Conservation (phyloP, 2,888 invertebrate species). For the Punctoribates punctum region DNA sequence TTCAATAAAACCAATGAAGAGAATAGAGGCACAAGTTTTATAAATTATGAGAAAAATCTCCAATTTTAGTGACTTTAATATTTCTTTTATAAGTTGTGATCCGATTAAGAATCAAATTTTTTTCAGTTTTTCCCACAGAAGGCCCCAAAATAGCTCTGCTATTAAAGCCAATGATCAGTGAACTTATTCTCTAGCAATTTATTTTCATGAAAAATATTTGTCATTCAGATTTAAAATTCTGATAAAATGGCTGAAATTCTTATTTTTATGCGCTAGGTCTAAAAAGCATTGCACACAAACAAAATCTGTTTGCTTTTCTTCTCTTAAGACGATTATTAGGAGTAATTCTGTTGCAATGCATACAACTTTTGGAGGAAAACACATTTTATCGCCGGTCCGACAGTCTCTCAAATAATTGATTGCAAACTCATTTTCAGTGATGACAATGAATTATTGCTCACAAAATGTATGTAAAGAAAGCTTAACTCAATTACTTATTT, state of each 20-base stretch:
- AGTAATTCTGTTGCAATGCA: background rate
- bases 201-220: no score
- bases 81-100: background rate
- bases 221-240: no score
- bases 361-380: background rate
- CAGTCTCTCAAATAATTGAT: conserved; percentile 13
- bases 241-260: no score
- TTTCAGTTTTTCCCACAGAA: background rate
- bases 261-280: no score
- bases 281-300: no score
- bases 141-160: background rate
- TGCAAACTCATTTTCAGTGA: background rate
- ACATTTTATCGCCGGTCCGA: background rate
- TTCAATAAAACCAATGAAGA: background rate
- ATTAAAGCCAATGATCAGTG: no score
- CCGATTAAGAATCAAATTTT: background rate
- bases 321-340: background rate
- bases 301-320: background rate
- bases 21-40: background rate
- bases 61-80: background rate
- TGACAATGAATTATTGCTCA: conserved; percentile 1
- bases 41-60: no score
- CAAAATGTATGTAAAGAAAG: background rate
- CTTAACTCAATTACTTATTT: background rate
- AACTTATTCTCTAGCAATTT: no score